phyloP scores from a whole-genome alignment of 2,797 vertebrate species.

The Numenius phaeopus region DNA sequence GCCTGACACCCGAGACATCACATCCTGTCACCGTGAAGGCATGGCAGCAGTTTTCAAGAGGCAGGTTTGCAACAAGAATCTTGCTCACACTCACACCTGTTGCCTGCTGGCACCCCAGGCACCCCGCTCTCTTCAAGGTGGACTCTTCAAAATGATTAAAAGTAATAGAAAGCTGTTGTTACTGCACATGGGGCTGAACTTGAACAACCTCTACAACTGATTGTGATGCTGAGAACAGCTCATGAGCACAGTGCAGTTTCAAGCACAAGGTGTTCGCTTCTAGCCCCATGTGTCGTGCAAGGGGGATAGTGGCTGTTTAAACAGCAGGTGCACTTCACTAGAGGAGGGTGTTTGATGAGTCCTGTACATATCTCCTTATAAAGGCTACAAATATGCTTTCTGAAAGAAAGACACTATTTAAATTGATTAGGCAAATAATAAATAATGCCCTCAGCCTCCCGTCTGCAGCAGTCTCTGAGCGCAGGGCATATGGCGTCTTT shows the following conservation, averaged over 20 bases:
- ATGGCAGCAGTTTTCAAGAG: neutral
- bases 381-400: neutral
- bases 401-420: neutral
- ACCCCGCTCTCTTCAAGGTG: neutral
- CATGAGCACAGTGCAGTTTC: neutral
- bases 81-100: rapidly evolving
- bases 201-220: neutral
- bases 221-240: neutral
- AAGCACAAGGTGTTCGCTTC: neutral
- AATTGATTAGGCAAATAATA: slow-evolving; percentile 16
- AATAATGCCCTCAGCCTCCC: neutral
- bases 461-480: neutral
- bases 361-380: neutral
- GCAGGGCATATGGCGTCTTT: neutral
- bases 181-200: neutral
- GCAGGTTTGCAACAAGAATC: neutral
- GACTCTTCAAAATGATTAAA: neutral
- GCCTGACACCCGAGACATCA: neutral
- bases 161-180: neutral
- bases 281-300: neutral
- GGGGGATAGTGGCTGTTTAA: neutral
- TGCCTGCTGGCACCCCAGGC: neutral
- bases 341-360: neutral
- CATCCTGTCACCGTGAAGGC: neutral
- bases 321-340: neutral